These are phyloP conservation scores for Diabrotica undecimpunctata DNA, from an alignment of 1,140 invertebrate species.

Conservation along the genomic window DNA sequence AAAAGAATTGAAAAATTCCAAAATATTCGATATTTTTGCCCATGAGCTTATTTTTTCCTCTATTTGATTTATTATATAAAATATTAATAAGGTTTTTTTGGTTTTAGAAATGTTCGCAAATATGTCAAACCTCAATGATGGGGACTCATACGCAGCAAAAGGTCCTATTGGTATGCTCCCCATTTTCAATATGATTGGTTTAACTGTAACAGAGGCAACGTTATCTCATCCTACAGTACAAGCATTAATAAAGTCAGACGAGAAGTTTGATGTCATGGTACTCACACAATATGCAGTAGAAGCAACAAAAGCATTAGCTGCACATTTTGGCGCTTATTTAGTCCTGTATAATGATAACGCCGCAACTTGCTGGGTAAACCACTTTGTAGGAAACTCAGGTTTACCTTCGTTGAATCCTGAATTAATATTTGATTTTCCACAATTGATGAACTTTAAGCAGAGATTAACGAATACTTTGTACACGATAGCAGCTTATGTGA, in stretches of 20 bases:
- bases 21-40: too few relatives aligned
- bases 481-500: conserved; percentile 42
- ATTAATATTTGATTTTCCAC: conserved; percentile 34
- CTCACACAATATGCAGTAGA: conserved; percentile 66
- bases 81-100: too few relatives aligned
- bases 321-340: conserved; percentile 59
- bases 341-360: conserved; percentile 51
- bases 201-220: conserved; percentile 38
- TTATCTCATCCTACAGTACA: conserved; percentile 26
- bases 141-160: background rate
- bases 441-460: conserved; percentile 51
- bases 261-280: conserved; percentile 60
- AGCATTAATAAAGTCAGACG: conserved; percentile 25
- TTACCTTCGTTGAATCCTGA: conserved; percentile 46
- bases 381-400: conserved; percentile 46
- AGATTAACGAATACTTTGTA: conserved; percentile 46
- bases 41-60: too few relatives aligned
- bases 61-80: too few relatives aligned
- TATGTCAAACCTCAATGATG: too few relatives aligned
- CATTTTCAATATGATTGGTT: conserved; percentile 26
- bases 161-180: background rate
- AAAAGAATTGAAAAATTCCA: too few relatives aligned
- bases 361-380: conserved; percentile 35
- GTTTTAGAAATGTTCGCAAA: too few relatives aligned
- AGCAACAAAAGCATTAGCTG: conserved; percentile 61